Conservation (phyloP, 2,797 vertebrate genomes). For the Channa striata region DNA sequence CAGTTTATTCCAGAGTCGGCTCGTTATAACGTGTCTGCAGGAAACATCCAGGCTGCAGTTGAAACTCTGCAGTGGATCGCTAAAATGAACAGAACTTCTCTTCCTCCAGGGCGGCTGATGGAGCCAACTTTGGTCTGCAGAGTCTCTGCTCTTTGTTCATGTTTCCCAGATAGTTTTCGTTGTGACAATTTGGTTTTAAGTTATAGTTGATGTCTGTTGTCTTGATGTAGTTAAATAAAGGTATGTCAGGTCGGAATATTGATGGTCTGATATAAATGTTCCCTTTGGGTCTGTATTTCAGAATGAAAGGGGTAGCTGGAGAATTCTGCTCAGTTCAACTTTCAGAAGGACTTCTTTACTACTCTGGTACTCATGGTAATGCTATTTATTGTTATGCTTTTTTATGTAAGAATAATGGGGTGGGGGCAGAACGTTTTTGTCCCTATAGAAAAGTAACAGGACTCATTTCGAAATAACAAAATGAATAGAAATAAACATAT, state of each 20-base stretch:
- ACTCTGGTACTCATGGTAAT: conserved; percentile 94
- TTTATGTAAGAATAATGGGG: too few relatives aligned
- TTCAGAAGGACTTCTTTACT: conserved; percentile 90
- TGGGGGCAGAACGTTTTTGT: too few relatives aligned
- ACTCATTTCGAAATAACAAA: too few relatives aligned
- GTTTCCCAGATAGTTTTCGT: background rate
- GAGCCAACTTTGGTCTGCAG: conserved; percentile 77
- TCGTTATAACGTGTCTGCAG: conserved; percentile 89
- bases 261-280: background rate
- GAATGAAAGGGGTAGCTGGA: conserved; percentile 88
- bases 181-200: background rate
- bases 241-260: too few relatives aligned
- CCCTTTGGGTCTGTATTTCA: conserved; percentile 65
- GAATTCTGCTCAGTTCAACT: conserved; percentile 83
- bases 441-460: too few relatives aligned
- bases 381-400: too few relatives aligned
- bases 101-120: conserved; percentile 87
- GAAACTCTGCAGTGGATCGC: conserved; percentile 88
- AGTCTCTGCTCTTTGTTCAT: background rate
- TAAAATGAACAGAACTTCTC: conserved; percentile 80
- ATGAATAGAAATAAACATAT: too few relatives aligned
- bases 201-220: background rate
- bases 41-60: conserved; percentile 84
- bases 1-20: conserved; percentile 94
- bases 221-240: too few relatives aligned